Evolutionary conservation across 2,113 vertebrate species (phyloP), one percentile per base, ranked within the genome.

Genomic region (Todiramphus chloris): DNA sequence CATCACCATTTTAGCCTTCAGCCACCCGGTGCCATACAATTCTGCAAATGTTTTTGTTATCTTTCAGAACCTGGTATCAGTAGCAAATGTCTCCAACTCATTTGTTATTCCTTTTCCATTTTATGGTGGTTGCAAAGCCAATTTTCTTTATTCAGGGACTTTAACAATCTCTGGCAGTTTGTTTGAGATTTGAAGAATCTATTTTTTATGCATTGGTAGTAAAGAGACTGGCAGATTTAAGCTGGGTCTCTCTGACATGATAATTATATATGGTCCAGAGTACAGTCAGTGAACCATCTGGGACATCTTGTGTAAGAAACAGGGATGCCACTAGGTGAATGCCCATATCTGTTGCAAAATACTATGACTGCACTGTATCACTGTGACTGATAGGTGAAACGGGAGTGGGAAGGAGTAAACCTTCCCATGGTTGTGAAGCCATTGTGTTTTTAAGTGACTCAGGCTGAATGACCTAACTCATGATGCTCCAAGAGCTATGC

Each of bases 291-390:
- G 69, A 84, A 46, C 35, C 11, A 14, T 23, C 35, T 23, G 53
- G 53, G 53, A 37, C 20, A 27, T 28, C 10, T 79, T 37, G 24
- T 30, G n/a, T 67, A 55, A 53, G 19, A 64, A 89, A 33, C 2
- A 69, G 27, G 12, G 20, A 18, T 51, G 37, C 12, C 33, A 41
- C 51, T 10, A 8, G 13, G 27, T 35, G 59, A 55, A 51, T 66
- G 59, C 7, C 21, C 10, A 0, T 46, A 44, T 30, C 50, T 84
- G 3, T 67, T 55, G 69, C 56, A 41, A 72, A 70, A 14, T 11
- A 43, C 51, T 18, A 11, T 1, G 2, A 13, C 1, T 16, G 16
- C 41, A 6, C 35, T 24, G 28, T 41, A 6, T 23, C 6, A 2
- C 30, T 37, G 25, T 5, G 9, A 31, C 43, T 51, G 50, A 56